These are phyloP conservation scores for Cirrhinus mrigala DNA, from an alignment of 2,797 vertebrate genomes.

Conservation along the genomic window DNA sequence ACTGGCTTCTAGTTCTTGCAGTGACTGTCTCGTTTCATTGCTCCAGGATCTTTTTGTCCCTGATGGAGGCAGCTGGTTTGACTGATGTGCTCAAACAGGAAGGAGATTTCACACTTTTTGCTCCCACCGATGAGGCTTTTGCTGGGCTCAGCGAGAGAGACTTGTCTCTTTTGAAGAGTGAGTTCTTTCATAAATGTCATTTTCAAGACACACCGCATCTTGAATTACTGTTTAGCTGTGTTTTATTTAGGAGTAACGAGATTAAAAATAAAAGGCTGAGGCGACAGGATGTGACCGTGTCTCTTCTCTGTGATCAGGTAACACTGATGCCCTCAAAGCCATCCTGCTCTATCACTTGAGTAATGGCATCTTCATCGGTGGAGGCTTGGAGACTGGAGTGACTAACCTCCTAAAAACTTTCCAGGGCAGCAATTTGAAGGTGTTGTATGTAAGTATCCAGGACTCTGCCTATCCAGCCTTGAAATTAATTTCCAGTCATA, in stretches of 20 bases:
- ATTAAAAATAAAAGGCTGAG: conserved; percentile 9
- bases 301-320: conserved; percentile 74
- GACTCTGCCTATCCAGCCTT: background rate
- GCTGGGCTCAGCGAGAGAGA: conserved; percentile 84
- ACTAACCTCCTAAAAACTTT: conserved; percentile 94
- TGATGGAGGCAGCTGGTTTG: conserved; percentile 89
- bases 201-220: background rate
- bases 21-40: background rate
- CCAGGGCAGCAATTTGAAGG: conserved; percentile 89
- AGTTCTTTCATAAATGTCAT: conserved; percentile 61
- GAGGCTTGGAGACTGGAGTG: conserved; percentile 90
- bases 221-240: conserved; percentile 1
- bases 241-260: conserved; percentile 24
- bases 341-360: conserved; percentile 94
- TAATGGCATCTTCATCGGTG: conserved; percentile 89
- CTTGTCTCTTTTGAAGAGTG: conserved; percentile 84
- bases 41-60: conserved; percentile 89
- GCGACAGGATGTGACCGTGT: background rate
- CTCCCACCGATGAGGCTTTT: conserved; percentile 93
- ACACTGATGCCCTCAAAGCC: conserved; percentile 88
- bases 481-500: conserved; percentile 26
- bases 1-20: background rate
- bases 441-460: conserved; percentile 85
- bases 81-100: conserved; percentile 86
- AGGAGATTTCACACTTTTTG: conserved; percentile 92